Evolutionary conservation across 2,797 vertebrate genomes (phyloP), one percentile per base, ranked within the genome.

Genomic region (Todus mexicanus): DNA sequence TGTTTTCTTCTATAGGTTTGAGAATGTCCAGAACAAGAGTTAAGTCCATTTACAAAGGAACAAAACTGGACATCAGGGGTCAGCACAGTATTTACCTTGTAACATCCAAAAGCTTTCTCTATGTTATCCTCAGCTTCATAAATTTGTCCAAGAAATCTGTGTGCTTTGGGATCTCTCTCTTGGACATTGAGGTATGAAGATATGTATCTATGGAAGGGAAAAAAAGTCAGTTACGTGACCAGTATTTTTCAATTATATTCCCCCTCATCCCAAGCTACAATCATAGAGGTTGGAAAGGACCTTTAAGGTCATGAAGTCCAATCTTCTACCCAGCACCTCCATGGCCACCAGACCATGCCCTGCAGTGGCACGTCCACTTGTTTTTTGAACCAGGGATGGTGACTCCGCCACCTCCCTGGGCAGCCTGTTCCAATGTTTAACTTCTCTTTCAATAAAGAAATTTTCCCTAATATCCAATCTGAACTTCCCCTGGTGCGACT

Each of bases 91-190:
- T 70, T 88, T 96, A 99, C 99, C 98, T 99, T 99, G 66, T 99
- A 99, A 97, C 99, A 99, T 78, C 99, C 99, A 69, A 99, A 97
- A 64, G 99, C 98, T 97, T 99, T 99, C 96, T 98, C 98, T 95
- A 98, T 75, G 57, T 99, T 98, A 74, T 98, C 98, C 35, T 99
- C 99, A 86, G 94, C 97, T 97, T 99, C 99, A 19, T 98, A 99
- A 45, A 99, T 98, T 79, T 99, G 98, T 63, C 99, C 99, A 84
- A 99, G 98, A 96, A 99, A 99, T 84, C 98, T 98, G 95, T 99
- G 99, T 56, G 99, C 99, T 98, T 99, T 99, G 27, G 99, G 98
- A 97, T 99, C 99, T 71, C 99, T 98, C 95, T 99, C 98, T 92
- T 99, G 98, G 21, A 99, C 97, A 29, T 89, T 98, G 95, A 99